Base-by-base conservation (phyloP, 1,140 invertebrate species). In the Lordiphosa collinella region DNA sequence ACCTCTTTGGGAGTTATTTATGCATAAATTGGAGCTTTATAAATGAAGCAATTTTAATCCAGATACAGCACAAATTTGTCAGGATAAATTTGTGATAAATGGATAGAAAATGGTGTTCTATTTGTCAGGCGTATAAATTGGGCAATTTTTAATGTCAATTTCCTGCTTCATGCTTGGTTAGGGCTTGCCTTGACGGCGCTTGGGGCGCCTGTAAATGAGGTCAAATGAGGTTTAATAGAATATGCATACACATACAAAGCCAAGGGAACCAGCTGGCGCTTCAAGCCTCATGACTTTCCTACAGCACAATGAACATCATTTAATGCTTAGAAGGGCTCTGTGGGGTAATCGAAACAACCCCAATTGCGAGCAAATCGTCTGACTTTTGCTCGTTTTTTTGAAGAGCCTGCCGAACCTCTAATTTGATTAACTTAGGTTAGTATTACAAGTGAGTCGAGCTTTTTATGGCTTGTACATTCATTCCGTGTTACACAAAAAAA, bases 381-480 rank as follows among this genome's bases (percentile, higher is more conserved):
- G 51, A 44, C 16, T 32, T 49, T 53, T 52, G 14, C 16, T 16
- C 10, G 35, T 44, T 51, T 55, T 31, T 65, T 50, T 54, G 64
- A 13, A 69, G 50, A 60, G 62, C 50, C 50, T 48, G 49, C 34
- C 46, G 47, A 65, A 69, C 66, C 62, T 55, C 61, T 69, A 69
- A 69, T 65, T 69, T 65, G 55, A 65, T 69, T 65, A 69, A 54
- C 49, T 65, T 59, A 55, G 65, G 25, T 49, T 64, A 65, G 66
- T 55, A 25, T 25, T 25, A 40, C 60, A 41, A 51, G 37, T 49
- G 47, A 49, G 18, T 49, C 8, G 34, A 32, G 38, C 48, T 54
- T 36, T 54, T 10, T 36, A 9, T 22, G n/a, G 10, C n/a, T 12
- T 36, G 32, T 34, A 16, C 32, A 48, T 48, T 16, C 43, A 43